Evolutionary conservation across 2,797 vertebrate genomes (phyloP).

Genomic region (Thalassophryne amazonica): DNA sequence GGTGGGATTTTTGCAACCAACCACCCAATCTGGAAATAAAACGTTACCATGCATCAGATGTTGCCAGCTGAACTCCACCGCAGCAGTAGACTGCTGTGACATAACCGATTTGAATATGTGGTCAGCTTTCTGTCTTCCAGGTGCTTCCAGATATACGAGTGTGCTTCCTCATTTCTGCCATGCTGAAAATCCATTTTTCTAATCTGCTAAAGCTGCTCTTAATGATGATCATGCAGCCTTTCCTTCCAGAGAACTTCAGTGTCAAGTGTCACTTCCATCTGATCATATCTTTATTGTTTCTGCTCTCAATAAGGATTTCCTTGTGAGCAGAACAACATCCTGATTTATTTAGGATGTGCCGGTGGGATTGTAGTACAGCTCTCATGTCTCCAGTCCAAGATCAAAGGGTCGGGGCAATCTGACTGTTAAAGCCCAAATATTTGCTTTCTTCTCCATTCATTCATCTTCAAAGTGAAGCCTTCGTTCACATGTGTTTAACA

Average conservation of each 20-base stretch:
- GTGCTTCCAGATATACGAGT: too few species aligned
- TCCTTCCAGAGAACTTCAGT: slow-evolving; percentile 61
- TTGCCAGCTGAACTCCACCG: too few species aligned
- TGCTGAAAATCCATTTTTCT: slow-evolving; percentile 18
- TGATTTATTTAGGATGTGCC: slow-evolving; percentile 55
- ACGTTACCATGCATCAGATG: too few species aligned
- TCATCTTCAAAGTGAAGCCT: slow-evolving; percentile 49
- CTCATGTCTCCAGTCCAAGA: slow-evolving; percentile 35
- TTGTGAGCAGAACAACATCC: slow-evolving; percentile 71
- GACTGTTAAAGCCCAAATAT: slow-evolving; percentile 29
- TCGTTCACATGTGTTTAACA: slow-evolving; percentile 36
- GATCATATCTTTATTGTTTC: slow-evolving; percentile 45
- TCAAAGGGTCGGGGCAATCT: slow-evolving; percentile 70
- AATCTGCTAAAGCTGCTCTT: slow-evolving; percentile 21
- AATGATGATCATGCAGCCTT: slow-evolving; percentile 31
- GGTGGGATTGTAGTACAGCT: slow-evolving; percentile 51
- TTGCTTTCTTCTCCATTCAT: slow-evolving; percentile 36
- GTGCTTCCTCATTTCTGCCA: slow-evolving; percentile 20
- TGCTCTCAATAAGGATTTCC: slow-evolving; percentile 59
- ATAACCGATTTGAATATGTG: too few species aligned
- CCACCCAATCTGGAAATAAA: too few species aligned
- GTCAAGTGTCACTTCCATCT: slow-evolving; percentile 53
- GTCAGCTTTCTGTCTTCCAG: too few species aligned
- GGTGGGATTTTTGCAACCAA: too few species aligned
- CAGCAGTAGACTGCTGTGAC: too few species aligned